Evolutionary conservation across 2,797 vertebrate species (phyloP).

Genomic region (Melanotaenia parkinsoni): DNA sequence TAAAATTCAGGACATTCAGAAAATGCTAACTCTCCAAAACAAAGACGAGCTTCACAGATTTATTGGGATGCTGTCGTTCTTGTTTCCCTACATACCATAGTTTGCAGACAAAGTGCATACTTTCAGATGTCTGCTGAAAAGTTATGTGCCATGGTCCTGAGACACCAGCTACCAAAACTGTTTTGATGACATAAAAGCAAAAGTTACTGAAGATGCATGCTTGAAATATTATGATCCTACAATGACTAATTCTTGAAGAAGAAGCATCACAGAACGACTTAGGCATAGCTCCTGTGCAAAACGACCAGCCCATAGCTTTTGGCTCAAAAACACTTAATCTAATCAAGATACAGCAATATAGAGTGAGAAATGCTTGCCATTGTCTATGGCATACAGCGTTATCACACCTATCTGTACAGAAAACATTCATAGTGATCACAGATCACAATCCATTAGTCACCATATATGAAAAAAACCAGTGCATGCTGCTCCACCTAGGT

Average conservation of each 20-base stretch:
- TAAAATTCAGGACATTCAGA: too few species aligned
- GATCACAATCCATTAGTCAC: background rate
- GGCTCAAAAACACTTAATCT: background rate
- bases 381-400: background rate
- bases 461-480: background rate
- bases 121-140: background rate
- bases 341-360: background rate
- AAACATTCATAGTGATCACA: background rate
- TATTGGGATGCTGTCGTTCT: too few species aligned
- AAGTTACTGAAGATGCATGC: background rate
- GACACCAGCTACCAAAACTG: background rate
- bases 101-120: background rate
- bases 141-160: background rate
- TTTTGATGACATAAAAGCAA: background rate
- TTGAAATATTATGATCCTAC: background rate
- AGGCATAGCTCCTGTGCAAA: background rate
- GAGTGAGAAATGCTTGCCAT: slow-evolving; percentile 4
- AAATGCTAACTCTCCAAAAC: too few species aligned
- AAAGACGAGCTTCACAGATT: too few species aligned
- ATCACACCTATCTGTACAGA: background rate
- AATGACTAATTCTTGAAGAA: background rate
- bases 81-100: background rate
- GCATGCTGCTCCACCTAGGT: background rate
- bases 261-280: background rate
- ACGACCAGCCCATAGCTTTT: background rate